Base-by-base conservation (phyloP, 1,140 invertebrate species). In the Bombus fervidus region DNA sequence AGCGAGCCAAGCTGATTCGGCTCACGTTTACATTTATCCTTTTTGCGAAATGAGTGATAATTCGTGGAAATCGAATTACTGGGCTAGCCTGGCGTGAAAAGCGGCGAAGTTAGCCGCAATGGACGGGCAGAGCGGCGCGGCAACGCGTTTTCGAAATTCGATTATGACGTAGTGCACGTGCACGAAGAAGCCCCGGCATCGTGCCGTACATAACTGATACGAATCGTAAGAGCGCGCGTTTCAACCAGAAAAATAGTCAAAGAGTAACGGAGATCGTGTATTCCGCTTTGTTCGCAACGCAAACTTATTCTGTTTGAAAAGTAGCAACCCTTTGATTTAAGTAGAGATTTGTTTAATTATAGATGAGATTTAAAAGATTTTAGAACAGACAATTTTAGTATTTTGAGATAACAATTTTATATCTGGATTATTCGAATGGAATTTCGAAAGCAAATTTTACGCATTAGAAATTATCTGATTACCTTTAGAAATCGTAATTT, bases 41-140 rank as follows among this genome's bases (percentile, higher is more conserved):
- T 93, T 93, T 94, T 93, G 91, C 87, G 91, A 89, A 93, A 93
- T 93, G 92, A 93, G 92, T 91, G 93, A 93, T 94, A 94, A 94
- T 93, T 93, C 92, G 92, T 86, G 69, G 88, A 91, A 93, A 93
- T 94, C 92, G 91, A 93, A 93, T 93, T 94, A 94, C 92, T 87
- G 85, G 53, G 86, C 87, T 87, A 92, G 91, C 88, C 88, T 92
- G 87, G 90, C 89, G 91, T 93, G 93, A 94, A 94, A 94, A 93
- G 91, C 92, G 92, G 74, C 90, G 86, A 93, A 92, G 93, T 93
- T 93, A 91, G 91, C 91, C 90, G 85, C 90, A 87, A 74, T 88
- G 87, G 89, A 81, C 88, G 84, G 59, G 90, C 90, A 87, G 91
- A 80, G 80, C 78, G 74, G 86, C 80, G 86, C 83, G 79, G 59